Base-by-base conservation (phyloP, 2,113 vertebrate genomes). In the Urocolius indicus region DNA sequence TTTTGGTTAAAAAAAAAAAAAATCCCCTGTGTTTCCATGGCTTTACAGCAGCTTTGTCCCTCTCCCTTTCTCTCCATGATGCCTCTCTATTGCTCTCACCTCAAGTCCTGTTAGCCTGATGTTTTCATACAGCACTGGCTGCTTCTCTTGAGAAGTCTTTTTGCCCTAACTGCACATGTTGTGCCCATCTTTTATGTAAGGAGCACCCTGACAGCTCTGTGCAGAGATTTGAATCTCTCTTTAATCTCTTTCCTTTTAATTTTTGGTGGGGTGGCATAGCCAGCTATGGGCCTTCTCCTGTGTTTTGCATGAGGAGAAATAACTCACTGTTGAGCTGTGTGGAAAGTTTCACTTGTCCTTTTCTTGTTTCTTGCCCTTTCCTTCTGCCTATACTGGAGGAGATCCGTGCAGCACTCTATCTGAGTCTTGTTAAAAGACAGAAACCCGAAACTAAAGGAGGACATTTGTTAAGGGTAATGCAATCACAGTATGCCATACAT, bases 291-390 rank as follows among this genome's bases (percentile, higher is more conserved):
- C 32, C 59, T 80, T 62, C 59, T 74, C 67, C 57, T 54, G 41
- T 38, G 26, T 71, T 90, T 87, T 89, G 26, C 63, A 75, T 23
- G 32, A 89, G 51, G 78, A 63, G 78, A 95, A 87, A n/a, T 79
- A 83, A 76, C 61, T 86, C 0, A 0, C 46, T 46, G 16, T 49
- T 73, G 0, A 3, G 9, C 66, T 57, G 30, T 43, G 38, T 67
- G 77, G 67, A 74, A 72, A 87, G 84, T 94, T 96, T 94, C 71
- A 73, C 71, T 91, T 93, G 81, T 34, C n/a, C 71, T 87, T 97
- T 95, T 91, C 34, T 91, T 20, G 62, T 62, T 79, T 81, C 74
- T 91, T 94, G 63, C 74, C 51, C 46, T 93, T 92, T 78, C 74
- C 61, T 77, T 92, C 75, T 45, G 5, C 38, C 71, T 77, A 12